These are phyloP conservation scores for Limanda limanda DNA, from an alignment of 2,113 vertebrate genomes.

Conservation along the genomic window DNA sequence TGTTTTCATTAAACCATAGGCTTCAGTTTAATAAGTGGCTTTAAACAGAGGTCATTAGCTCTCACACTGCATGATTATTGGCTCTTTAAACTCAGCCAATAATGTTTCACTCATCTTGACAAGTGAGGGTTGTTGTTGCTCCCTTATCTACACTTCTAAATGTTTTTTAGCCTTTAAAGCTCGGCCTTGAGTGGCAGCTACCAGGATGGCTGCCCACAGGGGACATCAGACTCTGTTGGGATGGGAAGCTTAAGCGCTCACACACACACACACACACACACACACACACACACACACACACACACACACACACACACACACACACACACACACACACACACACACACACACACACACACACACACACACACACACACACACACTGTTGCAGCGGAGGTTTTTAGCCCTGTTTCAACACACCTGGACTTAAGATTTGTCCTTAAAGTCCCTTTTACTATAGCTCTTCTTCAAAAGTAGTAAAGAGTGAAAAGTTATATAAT, in stretches of 20 bases:
- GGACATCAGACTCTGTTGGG: conserved; percentile 49
- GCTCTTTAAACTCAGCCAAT: conserved; percentile 29
- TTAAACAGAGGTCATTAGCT: conserved; percentile 29
- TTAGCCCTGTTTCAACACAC: no score
- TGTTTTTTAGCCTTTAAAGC: conserved; percentile 52
- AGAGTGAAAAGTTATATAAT: conserved; percentile 17
- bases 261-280: conserved; percentile 5
- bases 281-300: no score
- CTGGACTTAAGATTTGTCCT: conserved; percentile 44
- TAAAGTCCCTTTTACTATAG: conserved; percentile 54
- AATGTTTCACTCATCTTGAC: conserved; percentile 58
- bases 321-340: conserved; percentile 4
- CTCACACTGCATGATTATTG: neutral
- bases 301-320: conserved; percentile 4
- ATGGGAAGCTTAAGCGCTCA: conserved; percentile 42
- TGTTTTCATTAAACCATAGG: neutral
- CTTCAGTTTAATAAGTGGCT: conserved; percentile 15
- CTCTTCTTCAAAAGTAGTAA: conserved; percentile 35
- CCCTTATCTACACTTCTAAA: conserved; percentile 43
- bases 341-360: conserved; percentile 4
- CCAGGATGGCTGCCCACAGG: conserved; percentile 63
- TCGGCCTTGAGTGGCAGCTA: conserved; percentile 64
- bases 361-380: conserved; percentile 1
- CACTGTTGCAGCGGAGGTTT: no score
- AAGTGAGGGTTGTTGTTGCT: conserved; percentile 54